Evolutionary conservation across 2,888 invertebrate genomes (phyloP).

Genomic region (Pheosia tremula): DNA sequence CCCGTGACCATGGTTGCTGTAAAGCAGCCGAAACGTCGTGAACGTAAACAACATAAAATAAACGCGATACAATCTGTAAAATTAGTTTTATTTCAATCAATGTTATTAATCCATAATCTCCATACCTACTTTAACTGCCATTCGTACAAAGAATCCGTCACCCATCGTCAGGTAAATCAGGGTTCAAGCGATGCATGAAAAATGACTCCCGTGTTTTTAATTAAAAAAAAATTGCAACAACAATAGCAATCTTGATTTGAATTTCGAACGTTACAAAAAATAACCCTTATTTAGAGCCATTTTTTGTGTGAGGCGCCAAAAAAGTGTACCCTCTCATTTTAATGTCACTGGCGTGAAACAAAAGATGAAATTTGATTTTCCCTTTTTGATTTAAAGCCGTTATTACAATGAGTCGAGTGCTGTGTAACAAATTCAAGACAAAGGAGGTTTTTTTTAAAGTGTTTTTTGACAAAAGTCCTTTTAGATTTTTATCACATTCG

Average conservation of each 20-base stretch:
- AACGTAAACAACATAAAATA: too few relatives aligned
- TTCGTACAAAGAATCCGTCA: constrained; percentile 44
- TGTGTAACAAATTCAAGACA: constrained; percentile 26
- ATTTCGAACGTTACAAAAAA: constrained; percentile 71
- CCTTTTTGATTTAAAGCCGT: constrained; percentile 74
- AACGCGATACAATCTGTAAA: too few relatives aligned
- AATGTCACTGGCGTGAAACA: constrained; percentile 75
- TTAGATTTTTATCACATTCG: constrained; percentile 60
- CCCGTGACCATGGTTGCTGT: too few relatives aligned
- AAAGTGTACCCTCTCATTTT: constrained; percentile 54
- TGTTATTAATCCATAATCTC: too few relatives aligned
- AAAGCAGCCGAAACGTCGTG: too few relatives aligned
- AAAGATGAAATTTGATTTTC: constrained; percentile 72
- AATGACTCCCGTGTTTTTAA: constrained; percentile 76
- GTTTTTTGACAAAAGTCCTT: constrained; percentile 37
- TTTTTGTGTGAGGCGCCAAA: constrained; percentile 44
- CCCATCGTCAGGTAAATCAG: constrained; percentile 78
- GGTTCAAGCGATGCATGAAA: constrained; percentile 82
- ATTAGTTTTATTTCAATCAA: too few relatives aligned
- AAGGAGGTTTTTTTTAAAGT: constrained; percentile 36
- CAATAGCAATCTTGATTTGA: constrained; percentile 73
- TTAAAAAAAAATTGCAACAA: constrained; percentile 72
- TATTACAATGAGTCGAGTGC: constrained; percentile 60
- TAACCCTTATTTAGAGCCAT: constrained; percentile 28
- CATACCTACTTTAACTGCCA: constrained; percentile 25